Base-by-base conservation (phyloP, 2,797 vertebrate genomes). In the Numenius phaeopus region DNA sequence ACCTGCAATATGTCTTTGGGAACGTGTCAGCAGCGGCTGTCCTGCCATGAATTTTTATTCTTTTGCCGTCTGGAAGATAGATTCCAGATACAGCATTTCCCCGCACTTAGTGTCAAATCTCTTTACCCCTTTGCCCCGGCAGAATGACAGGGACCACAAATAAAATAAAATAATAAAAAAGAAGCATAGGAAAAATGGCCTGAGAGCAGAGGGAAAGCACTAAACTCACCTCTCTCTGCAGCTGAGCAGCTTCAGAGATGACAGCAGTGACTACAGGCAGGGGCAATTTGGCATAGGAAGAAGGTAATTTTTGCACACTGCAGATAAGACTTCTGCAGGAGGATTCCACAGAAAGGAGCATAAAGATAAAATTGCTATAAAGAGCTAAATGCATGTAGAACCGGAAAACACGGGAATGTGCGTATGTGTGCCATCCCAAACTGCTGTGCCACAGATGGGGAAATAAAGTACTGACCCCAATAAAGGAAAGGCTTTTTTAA, bases 11-110 rank as follows among this genome's bases (percentile, higher is more conserved):
- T 98, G 98, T 98, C 98, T 98, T 98, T 86, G 98, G 96, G 97
- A 98, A 97, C 91, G 97, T 98, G 98, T 98, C 98, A 98, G 98
- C 97, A 87, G 97, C 83, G 75, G 98, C 98, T 95, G 97, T 98
- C 97, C 98, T 98, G 98, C 98, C 98, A 98, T 99, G 98, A 98
- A 98, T 98, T 98, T 98, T 98, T 98, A 98, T 98, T 98, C 98
- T 98, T 98, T 94, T 24, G 94, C 98, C 96, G 97, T 97, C 98
- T 98, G 97, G 98, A 98, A 98, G 98, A 98, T 98, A 97, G 98
- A 98, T 98, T 98, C 98, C 98, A 98, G 98, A 98, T 97, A 98
- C 98, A 98, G 98, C 98, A 96, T 98, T 98, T 98, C 97, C 97
- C 97, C 67, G 96, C 98, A 98, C 98, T 98, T 98, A 97, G 98